A percentile compares a stretch with the other conserved stretches of the same genome.
phyloP scores from a whole-genome alignment of 2,797 vertebrate species.

The Crax fasciolata region DNA sequence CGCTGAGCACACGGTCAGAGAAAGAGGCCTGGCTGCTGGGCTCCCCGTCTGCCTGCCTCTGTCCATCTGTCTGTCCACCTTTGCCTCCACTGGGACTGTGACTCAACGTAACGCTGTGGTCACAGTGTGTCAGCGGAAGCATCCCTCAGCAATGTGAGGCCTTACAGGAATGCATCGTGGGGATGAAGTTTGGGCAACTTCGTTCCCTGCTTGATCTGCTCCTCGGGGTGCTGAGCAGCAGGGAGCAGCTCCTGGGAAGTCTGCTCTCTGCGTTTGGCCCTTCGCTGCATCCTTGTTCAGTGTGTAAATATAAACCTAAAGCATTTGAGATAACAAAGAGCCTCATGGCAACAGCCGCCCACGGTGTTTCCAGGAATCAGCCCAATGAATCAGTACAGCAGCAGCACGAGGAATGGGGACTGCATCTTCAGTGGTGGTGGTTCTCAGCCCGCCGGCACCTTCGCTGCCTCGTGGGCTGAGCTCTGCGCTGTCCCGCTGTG shows the following conservation, averaged over 20 bases:
- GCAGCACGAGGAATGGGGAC: background rate
- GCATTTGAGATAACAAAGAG: slow-evolving; percentile 7
- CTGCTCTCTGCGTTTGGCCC: background rate
- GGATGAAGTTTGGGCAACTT: background rate
- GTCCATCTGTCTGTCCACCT: too few species aligned
- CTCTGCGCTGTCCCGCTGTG: background rate
- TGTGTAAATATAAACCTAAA: background rate
- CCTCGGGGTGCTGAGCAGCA: background rate
- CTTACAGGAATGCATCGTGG: background rate
- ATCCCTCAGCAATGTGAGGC: background rate
- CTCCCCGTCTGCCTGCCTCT: too few species aligned
- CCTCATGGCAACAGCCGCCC: slow-evolving; percentile 9
- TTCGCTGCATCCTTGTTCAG: background rate
- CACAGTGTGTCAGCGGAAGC: too few species aligned
- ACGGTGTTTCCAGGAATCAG: slow-evolving; percentile 21
- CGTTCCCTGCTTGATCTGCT: background rate
- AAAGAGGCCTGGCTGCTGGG: too few species aligned
- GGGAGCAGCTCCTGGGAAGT: background rate
- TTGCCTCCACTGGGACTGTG: too few species aligned
- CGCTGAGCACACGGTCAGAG: too few species aligned
- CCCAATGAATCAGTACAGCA: background rate
- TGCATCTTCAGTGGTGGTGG: background rate
- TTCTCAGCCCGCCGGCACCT: background rate
- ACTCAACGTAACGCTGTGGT: too few species aligned
- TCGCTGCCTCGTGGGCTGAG: background rate